Evolutionary conservation across 2,113 vertebrate species (phyloP), one percentile per base, ranked within the genome.

Genomic region (Chroicocephalus ridibundus): DNA sequence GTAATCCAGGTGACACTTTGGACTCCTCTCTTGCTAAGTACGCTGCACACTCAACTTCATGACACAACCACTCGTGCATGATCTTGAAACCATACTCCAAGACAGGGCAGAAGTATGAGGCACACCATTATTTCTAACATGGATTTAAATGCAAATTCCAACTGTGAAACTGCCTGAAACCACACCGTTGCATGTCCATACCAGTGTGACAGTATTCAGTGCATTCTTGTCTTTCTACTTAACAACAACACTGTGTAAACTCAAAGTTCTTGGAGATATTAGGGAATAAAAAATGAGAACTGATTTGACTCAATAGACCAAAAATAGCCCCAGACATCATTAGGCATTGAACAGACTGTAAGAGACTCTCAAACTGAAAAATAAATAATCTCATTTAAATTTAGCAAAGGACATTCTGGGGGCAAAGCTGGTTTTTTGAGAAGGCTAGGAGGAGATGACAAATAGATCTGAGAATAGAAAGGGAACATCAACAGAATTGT

Each of bases 321-420:
- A 96, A 96, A 97, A 91, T 69, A 94, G 36, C 34, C 76, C 58
- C 91, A 95, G 74, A 85, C 55, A 89, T 76, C 71, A 88, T 71
- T 54, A 93, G 57, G 62, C 81, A 65, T 15, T 40, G 72, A 95
- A 84, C 5, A 82, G 64, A 86, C 40, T 68, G 32, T 65, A 71
- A 92, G 49, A 82, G 34, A 79, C 38, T 51, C 78, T 95, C 76
- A 60, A 90, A 88, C 5, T 49, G 65, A 90, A 93, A 96, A 95
- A 84, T 68, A 96, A 93, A 94, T 80, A 94, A 61, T 88, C 27
- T 55, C 15, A 47, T 68, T 70, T 89, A 92, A 94, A 95, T 94
- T 90, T 84, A 92, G 77, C 7, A 2, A 82, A 91, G 88, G 80
- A 80, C 58, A 9, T 87, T 94, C 78, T 52, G 44, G 84, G 84